Conservation (phyloP, 2,113 vertebrate genomes). For the Eonycteris spelaea region DNA sequence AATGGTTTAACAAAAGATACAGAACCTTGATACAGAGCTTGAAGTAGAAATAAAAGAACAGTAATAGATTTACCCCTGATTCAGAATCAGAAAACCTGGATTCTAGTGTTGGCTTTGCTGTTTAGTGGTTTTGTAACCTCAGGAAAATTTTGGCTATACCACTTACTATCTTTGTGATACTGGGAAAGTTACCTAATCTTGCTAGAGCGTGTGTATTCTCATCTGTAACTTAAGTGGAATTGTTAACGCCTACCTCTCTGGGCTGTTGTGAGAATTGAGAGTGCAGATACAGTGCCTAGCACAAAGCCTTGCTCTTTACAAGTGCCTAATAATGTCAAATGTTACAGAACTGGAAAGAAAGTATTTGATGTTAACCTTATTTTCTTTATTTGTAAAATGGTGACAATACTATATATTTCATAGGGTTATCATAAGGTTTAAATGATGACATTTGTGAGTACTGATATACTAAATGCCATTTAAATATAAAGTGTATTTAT, state of each 20-base stretch:
- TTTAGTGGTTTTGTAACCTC: neutral
- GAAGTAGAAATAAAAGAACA: neutral
- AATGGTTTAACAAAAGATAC: neutral
- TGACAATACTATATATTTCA: neutral
- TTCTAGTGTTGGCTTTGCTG: neutral
- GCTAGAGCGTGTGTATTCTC: neutral
- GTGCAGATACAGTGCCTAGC: neutral
- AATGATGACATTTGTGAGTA: neutral
- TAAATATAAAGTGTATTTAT: neutral
- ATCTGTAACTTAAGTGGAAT: neutral
- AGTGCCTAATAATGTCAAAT: neutral
- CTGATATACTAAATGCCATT: neutral
- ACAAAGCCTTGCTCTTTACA: neutral
- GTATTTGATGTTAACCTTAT: neutral
- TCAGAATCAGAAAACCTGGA: neutral
- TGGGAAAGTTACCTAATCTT: neutral
- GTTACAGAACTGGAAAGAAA: neutral
- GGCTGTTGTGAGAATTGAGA: neutral
- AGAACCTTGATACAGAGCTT: neutral
- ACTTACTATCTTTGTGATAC: neutral
- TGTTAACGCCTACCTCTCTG: neutral
- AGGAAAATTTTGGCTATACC: neutral
- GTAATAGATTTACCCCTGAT: neutral
- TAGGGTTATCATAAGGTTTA: neutral
- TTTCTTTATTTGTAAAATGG: conserved; percentile 13